Percentiles rank a stretch among this genome's conserved stretches.
Conservation (phyloP, 2,113 vertebrate species). For the Ictalurus furcatus region DNA sequence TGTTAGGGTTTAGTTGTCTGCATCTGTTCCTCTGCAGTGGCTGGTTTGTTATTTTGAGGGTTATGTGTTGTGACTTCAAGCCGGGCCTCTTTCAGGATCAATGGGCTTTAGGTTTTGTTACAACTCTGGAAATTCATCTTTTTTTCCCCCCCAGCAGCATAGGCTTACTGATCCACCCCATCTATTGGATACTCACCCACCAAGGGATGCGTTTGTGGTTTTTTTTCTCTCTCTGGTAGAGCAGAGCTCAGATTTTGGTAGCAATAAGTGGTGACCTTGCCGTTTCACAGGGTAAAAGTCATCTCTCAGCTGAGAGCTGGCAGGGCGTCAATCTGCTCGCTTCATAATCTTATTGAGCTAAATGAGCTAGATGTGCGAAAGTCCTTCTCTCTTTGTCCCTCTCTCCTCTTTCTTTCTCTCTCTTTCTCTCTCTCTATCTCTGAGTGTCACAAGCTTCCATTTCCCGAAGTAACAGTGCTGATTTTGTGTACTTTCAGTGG, state of each 20-base stretch:
- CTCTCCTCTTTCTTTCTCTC: constrained; percentile 15
- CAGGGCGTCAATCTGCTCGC: constrained; percentile 61
- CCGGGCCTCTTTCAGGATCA: constrained; percentile 67
- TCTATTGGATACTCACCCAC: constrained; percentile 53
- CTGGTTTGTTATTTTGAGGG: constrained; percentile 46
- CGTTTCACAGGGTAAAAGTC: constrained; percentile 67
- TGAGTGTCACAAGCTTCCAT: constrained; percentile 74
- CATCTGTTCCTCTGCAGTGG: constrained; percentile 40
- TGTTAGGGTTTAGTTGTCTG: constrained; percentile 22
- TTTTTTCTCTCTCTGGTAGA: constrained; percentile 24
- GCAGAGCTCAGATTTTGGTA: constrained; percentile 52
- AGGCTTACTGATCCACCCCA: constrained; percentile 61
- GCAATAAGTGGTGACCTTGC: constrained; percentile 61
- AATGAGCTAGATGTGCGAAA: constrained; percentile 64
- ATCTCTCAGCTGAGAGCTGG: constrained; percentile 62
- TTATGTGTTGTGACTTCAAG: constrained; percentile 62
- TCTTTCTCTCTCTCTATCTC: constrained; percentile 30
- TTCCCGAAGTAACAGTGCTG: constrained; percentile 78
- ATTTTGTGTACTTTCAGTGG: constrained; percentile 87
- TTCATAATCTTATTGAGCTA: constrained; percentile 66
- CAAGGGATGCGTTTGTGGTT: constrained; percentile 45
- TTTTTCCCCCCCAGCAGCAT: constrained; percentile 56
- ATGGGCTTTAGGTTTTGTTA: constrained; percentile 62
- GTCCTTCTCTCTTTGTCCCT: constrained; percentile 42
- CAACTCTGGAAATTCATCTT: constrained; percentile 42